Evolutionary conservation across 2,888 invertebrate genomes (phyloP), one percentile per base, ranked within the genome.

Genomic region (Cheilosia variabilis): DNA sequence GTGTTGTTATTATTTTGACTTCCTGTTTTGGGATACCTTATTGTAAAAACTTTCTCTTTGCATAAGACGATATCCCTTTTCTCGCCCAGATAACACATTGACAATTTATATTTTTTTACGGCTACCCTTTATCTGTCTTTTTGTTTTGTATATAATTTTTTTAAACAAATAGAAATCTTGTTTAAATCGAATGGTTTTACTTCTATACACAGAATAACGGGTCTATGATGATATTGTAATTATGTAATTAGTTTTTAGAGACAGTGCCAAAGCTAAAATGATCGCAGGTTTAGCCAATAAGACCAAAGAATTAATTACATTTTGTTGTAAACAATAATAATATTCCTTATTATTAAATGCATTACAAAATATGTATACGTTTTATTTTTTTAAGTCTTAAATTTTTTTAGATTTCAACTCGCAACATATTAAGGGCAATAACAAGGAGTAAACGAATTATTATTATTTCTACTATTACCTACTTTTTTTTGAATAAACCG

Each of bases 181-280:
- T 17, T 37, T 2, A 65, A 57, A 57, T 45, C 34, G 37, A 66
- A 76, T 76, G 58, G 68, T 69, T 69, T 68, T 66, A 66, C 31
- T 22, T 55, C 15, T 63, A 45, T 45, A 52, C 15, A 47, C 17
- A 27, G n/a, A 15, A 43, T 63, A 47, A 41, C 55, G 34, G 50
- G 62, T 78, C 53, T 63, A n/a, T 50, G 50, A 31, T 50, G 43
- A 50, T 79, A 43, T 45, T 55, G n/a, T 65, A 45, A 27, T 60
- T 19, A 62, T 55, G 45, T n/a, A 45, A 71, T 17, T 79, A 75
- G 60, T 71, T 71, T 63, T 80, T 80, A 80, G 55, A 76, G 66
- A 72, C 72, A 72, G 86, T 86, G 86, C 86, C 86, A 86, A 86
- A 81, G 71, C 66, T 81, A 76, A 43, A 43, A 57, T 60, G 60